Conservation (phyloP, 2,888 invertebrate genomes). For the Elysia crispata region DNA sequence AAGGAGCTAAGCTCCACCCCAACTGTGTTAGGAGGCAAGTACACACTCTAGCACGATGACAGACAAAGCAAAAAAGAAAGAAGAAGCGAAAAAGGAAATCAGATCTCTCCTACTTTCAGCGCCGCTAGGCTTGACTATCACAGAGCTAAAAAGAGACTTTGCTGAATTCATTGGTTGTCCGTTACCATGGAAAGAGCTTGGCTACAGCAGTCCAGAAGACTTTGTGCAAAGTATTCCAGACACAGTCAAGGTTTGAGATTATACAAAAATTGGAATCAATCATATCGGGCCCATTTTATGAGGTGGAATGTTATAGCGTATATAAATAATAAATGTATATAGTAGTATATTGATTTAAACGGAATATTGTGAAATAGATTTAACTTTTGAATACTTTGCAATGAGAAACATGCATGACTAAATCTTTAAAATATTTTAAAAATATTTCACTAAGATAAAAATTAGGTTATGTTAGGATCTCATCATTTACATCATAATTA, state of each 20-base stretch:
- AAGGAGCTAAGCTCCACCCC: neutral
- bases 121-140: conserved; percentile 63
- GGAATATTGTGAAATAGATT: too few relatives aligned
- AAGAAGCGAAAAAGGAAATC: conserved; percentile 62
- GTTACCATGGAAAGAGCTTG: conserved; percentile 61
- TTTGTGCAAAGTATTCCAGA: conserved; percentile 63
- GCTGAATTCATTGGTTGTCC: conserved; percentile 60
- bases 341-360: too few relatives aligned
- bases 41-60: neutral
- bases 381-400: too few relatives aligned
- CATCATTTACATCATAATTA: too few relatives aligned
- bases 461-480: too few relatives aligned
- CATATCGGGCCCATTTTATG: too few relatives aligned
- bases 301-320: too few relatives aligned
- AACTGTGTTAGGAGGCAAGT: neutral
- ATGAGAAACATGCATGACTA: too few relatives aligned
- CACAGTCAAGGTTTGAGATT: conserved; percentile 53
- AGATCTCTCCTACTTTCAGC: conserved; percentile 66
- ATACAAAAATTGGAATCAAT: too few relatives aligned
- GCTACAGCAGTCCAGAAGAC: conserved; percentile 62
- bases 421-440: too few relatives aligned
- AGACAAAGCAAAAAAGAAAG: conserved; percentile 49
- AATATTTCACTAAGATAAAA: too few relatives aligned
- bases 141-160: conserved; percentile 64
- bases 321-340: too few relatives aligned